Evolutionary conservation across 2,797 vertebrate species (phyloP).

Genomic region (Sebastes itinus): DNA sequence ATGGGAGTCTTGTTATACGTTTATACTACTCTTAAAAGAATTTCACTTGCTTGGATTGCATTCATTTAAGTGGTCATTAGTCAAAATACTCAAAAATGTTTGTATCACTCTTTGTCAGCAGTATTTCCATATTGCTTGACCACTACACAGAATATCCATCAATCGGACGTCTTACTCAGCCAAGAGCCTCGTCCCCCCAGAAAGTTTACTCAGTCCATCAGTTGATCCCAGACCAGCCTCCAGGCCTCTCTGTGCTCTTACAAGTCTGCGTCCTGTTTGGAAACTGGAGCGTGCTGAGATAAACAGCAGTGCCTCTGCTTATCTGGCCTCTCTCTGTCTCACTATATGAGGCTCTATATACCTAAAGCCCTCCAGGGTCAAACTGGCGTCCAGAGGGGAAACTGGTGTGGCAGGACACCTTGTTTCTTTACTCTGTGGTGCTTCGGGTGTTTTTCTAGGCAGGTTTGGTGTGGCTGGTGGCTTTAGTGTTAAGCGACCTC

Average conservation of each 20-base stretch:
- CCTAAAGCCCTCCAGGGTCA: conserved; percentile 26
- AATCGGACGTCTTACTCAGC: neutral
- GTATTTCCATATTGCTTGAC: neutral
- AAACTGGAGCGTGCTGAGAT: conserved; percentile 37
- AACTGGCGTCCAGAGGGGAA: conserved; percentile 7
- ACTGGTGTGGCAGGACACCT: conserved; percentile 1
- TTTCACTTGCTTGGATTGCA: no score
- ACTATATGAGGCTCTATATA: conserved; percentile 2
- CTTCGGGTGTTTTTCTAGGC: conserved; percentile 47
- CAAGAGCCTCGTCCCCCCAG: neutral
- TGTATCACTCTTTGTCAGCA: neutral
- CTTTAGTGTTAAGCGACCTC: conserved; percentile 42
- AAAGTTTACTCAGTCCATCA: conserved; percentile 11
- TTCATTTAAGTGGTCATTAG: neutral
- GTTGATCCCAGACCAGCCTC: conserved; percentile 3
- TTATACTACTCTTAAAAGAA: no score
- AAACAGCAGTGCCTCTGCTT: conserved; percentile 43
- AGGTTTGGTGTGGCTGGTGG: conserved; percentile 40
- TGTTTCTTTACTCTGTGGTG: conserved; percentile 51
- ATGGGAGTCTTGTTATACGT: neutral
- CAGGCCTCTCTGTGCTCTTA: conserved; percentile 3
- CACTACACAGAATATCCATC: neutral
- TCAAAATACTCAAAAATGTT: no score
- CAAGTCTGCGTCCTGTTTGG: conserved; percentile 48
- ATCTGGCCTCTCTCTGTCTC: conserved; percentile 27